Evolutionary conservation across 2,113 vertebrate species (phyloP), one percentile per base, ranked within the genome.

Genomic region (Clarias batrachus): DNA sequence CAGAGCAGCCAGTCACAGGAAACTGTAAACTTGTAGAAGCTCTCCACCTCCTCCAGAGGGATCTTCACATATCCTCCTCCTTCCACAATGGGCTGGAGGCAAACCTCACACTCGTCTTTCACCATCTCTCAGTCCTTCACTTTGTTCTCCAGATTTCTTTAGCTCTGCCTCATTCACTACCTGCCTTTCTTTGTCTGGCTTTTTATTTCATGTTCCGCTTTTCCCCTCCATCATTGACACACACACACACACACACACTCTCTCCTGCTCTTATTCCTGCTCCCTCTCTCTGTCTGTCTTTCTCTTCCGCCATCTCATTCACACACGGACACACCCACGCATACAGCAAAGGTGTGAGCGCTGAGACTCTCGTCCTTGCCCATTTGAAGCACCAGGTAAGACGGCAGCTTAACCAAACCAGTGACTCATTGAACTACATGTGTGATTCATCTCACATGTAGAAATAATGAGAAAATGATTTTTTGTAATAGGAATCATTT

Each of bases 11-110:
- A 92, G 27, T 92, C 89, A 84, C 93, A 96, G 91, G 92, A 87
- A 86, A 86, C 60, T 48, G 33, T 86, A 85, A 92, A 94, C 87
- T 86, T 92, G 91, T 94, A 93, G 92, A 91, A 96, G 81, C 94
- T 93, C 92, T 90, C 70, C 92, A 95, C 93, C 91, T 96, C 94
- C 68, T 91, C 86, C 90, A 93, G 84, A 1, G 93, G 85, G 89
- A 96, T 94, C 83, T 85, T 91, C 65, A 92, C 81, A 27, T 87
- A 91, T 19, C 86, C 68, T 74, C 90, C 85, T 52, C 80, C 84
- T 13, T 88, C 62, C 81, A 27, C 65, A 27, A 65, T 73, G 16
- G 90, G 89, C 41, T 68, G 81, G 0, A 86, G 13, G 41, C 85
- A 13, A 3, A 82, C 88, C 79, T 86, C 83, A 82, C 87, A 88